Evolutionary conservation across 2,797 vertebrate genomes (phyloP).

Genomic region (Eulemur rubriventer): DNA sequence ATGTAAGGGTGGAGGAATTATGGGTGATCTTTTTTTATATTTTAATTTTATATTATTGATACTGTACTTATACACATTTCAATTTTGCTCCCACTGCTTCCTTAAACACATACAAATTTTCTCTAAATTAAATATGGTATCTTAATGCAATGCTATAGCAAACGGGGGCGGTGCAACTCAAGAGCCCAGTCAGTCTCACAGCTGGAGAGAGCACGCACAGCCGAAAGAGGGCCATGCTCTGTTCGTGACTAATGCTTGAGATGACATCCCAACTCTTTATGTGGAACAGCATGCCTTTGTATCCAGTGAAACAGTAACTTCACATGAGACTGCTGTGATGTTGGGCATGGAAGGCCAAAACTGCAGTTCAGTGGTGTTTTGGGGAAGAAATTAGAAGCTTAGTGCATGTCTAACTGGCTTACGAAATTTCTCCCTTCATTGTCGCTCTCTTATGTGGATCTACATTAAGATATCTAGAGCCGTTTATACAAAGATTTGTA

Average conservation of each 20-base stretch:
- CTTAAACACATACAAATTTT: not conserved
- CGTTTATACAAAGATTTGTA: not conserved
- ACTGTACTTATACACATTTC: not conserved
- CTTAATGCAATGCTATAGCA: not conserved
- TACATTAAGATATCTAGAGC: not conserved
- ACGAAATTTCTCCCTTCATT: not conserved
- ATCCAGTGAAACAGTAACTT: not conserved
- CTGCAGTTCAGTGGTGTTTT: not conserved
- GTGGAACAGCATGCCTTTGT: not conserved
- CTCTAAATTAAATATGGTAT: not conserved
- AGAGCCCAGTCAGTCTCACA: not conserved
- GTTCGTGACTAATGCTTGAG: not conserved
- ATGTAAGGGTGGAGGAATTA: not conserved
- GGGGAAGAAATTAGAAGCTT: conserved; percentile 3
- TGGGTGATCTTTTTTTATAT: not conserved
- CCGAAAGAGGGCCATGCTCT: not conserved
- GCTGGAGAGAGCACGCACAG: not conserved
- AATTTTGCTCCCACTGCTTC: not conserved
- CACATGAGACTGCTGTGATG: not conserved
- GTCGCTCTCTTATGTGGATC: not conserved
- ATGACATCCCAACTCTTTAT: not conserved
- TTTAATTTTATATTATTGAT: not conserved
- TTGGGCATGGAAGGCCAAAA: not conserved
- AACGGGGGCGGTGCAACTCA: not conserved
- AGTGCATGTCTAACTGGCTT: not conserved